Percentiles rank a stretch among this genome's conserved stretches.
These are phyloP conservation scores for Chaenodraco wilsoni DNA, from an alignment of 2,797 vertebrate species.

Conservation along the genomic window DNA sequence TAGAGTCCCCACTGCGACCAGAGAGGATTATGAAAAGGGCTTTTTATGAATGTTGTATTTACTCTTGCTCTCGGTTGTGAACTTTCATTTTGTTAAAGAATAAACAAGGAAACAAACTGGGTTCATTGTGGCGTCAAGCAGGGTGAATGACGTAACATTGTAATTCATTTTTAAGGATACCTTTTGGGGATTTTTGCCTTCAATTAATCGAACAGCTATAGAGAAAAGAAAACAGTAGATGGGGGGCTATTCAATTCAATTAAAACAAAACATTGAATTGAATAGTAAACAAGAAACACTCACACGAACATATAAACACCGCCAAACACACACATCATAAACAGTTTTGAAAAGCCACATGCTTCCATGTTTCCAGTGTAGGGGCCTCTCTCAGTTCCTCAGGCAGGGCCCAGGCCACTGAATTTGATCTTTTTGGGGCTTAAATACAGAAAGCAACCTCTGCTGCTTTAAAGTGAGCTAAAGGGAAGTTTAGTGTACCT, in stretches of 20 bases:
- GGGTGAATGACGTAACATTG: fast-evolving
- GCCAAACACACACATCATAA: too few relatives aligned
- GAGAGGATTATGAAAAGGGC: constrained; percentile 67
- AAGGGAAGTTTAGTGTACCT: background rate
- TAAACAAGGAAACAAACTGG: constrained; percentile 35
- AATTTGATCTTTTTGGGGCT: background rate
- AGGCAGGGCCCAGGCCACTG: background rate
- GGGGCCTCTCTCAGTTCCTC: background rate
- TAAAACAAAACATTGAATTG: too few relatives aligned
- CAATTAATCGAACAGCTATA: too few relatives aligned
- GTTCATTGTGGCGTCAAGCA: constrained; percentile 13
- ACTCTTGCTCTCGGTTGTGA: constrained; percentile 46
- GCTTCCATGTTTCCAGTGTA: background rate
- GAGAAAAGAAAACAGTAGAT: too few relatives aligned
- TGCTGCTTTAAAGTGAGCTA: background rate
- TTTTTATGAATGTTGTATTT: constrained; percentile 61
- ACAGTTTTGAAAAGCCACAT: too few relatives aligned
- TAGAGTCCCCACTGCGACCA: constrained; percentile 58
- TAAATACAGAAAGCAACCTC: background rate
- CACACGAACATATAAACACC: too few relatives aligned
- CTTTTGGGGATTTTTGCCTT: too few relatives aligned
- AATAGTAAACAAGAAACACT: too few relatives aligned
- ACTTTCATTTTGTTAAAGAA: constrained; percentile 45
- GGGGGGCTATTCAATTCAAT: too few relatives aligned
- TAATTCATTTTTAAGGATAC: background rate